Base-by-base conservation (phyloP, 2,888 invertebrate genomes). In the Drosophila multiciliata region DNA sequence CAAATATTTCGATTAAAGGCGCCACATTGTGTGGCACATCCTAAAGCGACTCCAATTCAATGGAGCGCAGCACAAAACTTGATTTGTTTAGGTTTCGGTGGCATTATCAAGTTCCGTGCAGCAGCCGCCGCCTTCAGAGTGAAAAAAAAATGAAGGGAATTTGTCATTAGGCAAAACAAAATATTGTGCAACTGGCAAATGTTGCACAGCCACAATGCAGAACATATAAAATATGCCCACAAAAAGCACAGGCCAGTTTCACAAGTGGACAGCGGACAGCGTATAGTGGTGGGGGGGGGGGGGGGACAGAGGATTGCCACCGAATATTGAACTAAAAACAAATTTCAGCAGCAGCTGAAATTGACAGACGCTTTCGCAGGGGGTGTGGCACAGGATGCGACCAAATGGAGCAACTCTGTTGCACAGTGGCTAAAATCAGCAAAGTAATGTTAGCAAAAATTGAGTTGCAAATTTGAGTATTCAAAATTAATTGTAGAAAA, bases 341-440 rank as follows among this genome's bases (percentile, higher is more conserved):
- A 83, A 89, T 88, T 86, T 85, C 52, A 57, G 49, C 71, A 63
- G 88, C 83, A 86, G 88, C 88, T 85, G 85, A 78, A 88, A 89
- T 89, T 88, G 90, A 83, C 90, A 89, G 90, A 48, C 75, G 49
- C 5, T 38, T 8, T 58, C 11, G 36, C 4, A 38, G 33, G 33
- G 33, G 26, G 6, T 7, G 35, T 15, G 23, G 61, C 32, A 66
- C 66, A 70, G 80, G 80, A 80, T 63, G 77, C 50, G 40, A 35
- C 33, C 20, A 72, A 77, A 65, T 67, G 61, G 59, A 55, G 73
- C 65, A 62, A 49, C 48, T 61, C 33, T 61, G 35, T 5, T 29
- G 78, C 62, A 78, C 82, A 63, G 68, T 78, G 78, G 55, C 1
- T 32, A n/a, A 23, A 0, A 9, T 0, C 20, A 40, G 5, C 6